Percentiles rank a stretch among this genome's conserved stretches.
phyloP scores from a whole-genome alignment of 2,888 invertebrate genomes.

The Sussaba pulchella region DNA sequence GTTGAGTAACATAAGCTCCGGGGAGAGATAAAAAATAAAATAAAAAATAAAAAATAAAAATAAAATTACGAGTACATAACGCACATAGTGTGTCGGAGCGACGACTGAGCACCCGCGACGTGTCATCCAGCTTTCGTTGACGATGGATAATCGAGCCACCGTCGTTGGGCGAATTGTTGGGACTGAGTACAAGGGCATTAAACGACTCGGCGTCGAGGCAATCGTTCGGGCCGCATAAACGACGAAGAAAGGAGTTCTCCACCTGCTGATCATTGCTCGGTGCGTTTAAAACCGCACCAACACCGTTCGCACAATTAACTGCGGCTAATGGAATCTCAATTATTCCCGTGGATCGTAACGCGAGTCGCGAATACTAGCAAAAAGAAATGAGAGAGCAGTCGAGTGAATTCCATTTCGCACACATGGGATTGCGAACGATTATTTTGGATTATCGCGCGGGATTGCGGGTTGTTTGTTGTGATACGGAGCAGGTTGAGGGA shows the following conservation, averaged over 20 bases:
- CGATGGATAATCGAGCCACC: constrained; percentile 2
- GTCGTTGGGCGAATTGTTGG: neutral
- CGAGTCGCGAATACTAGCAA: neutral
- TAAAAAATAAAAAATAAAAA: neutral
- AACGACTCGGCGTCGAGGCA: neutral
- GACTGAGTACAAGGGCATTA: constrained; percentile 29
- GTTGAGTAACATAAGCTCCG: constrained; percentile 26
- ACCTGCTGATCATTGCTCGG: constrained; percentile 2
- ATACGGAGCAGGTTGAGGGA: no score
- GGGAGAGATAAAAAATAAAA: neutral
- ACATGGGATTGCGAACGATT: constrained; percentile 27
- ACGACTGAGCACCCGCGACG: constrained; percentile 14
- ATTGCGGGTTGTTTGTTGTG: no score
- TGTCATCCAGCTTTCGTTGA: constrained; percentile 21
- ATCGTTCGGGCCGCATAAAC: neutral
- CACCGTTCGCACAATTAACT: constrained; percentile 22
- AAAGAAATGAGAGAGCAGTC: constrained; percentile 29
- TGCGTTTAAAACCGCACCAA: constrained; percentile 1
- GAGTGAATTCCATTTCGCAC: constrained; percentile 28
- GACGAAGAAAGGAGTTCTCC: constrained; percentile 23
- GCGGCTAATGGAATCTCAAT: constrained; percentile 30
- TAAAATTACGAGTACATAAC: neutral
- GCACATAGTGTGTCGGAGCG: neutral
- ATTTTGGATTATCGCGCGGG: no score
- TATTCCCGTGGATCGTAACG: constrained; percentile 38